Evolutionary conservation across 1,140 invertebrate species (phyloP).

Genomic region (Temnothorax nylanderi): DNA sequence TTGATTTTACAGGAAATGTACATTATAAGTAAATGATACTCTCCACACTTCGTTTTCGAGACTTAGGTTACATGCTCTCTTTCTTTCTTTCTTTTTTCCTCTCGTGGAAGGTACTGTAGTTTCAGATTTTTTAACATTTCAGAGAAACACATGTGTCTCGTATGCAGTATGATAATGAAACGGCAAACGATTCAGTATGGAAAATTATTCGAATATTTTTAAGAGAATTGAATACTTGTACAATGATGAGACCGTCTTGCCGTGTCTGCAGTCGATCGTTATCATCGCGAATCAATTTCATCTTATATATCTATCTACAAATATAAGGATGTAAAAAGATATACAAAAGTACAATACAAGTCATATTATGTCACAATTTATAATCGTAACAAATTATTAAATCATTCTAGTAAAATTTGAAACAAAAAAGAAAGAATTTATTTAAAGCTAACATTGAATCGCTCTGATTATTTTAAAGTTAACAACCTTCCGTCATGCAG

Average conservation of each 20-base stretch:
- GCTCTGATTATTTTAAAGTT: conserved; percentile 54
- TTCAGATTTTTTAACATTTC: neutral
- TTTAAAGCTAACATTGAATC: conserved; percentile 11
- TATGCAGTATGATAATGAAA: neutral
- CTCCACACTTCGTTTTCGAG: conserved; percentile 59
- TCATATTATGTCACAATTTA: conserved; percentile 54
- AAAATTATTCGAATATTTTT: conserved; percentile 28
- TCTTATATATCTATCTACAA: conserved; percentile 28
- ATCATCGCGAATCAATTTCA: conserved; percentile 31
- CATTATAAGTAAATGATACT: conserved; percentile 76
- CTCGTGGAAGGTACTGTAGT: conserved; percentile 53
- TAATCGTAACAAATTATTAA: conserved; percentile 68
- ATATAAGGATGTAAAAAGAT: conserved; percentile 65
- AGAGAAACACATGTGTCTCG: neutral
- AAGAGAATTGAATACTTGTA: conserved; percentile 25
- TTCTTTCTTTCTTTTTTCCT: conserved; percentile 16
- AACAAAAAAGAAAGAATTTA: conserved; percentile 67
- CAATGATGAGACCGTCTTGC: conserved; percentile 15
- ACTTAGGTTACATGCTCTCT: conserved; percentile 57
- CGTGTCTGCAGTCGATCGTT: neutral
- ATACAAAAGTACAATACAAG: conserved; percentile 65
- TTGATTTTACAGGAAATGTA: conserved; percentile 83
- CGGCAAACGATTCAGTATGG: neutral
- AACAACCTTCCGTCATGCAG: conserved; percentile 76
- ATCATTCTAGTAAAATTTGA: conserved; percentile 70